Evolutionary conservation across 1,140 invertebrate genomes (phyloP).

Genomic region (Formica selysi): DNA sequence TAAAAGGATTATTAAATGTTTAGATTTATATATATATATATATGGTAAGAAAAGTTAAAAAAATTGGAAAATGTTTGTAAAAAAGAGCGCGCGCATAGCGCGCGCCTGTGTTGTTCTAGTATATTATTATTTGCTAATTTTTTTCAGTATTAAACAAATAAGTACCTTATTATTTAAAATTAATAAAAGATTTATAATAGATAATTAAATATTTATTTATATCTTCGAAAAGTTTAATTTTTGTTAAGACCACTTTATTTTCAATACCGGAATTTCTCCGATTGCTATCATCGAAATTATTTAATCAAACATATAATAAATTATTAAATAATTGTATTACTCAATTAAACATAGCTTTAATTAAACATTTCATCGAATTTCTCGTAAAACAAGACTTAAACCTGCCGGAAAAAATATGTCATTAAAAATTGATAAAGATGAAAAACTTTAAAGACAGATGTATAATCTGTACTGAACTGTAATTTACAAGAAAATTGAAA

Average conservation of each 20-base stretch:
- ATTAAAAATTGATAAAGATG: background rate
- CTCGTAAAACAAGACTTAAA: background rate
- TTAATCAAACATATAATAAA: background rate
- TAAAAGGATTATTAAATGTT: no score
- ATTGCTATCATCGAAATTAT: background rate
- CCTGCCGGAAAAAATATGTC: background rate
- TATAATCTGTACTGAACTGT: background rate
- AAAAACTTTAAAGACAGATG: background rate
- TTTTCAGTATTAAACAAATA: background rate
- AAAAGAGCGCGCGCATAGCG: no score
- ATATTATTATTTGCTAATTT: background rate
- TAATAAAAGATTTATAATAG: background rate
- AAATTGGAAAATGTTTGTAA: no score
- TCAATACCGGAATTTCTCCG: background rate
- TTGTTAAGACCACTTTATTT: background rate
- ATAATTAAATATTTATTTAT: slow-evolving; percentile 12
- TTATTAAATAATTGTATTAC: background rate
- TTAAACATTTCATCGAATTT: background rate
- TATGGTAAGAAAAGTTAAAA: no score
- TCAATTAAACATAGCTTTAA: background rate
- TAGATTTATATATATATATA: no score
- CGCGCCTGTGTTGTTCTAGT: no score
- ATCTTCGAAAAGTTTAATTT: background rate
- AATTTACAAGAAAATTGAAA: background rate
- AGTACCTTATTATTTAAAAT: background rate